These are phyloP conservation scores for Sminthurinus aureus DNA, from an alignment of 2,888 invertebrate genomes.

Conservation along the genomic window DNA sequence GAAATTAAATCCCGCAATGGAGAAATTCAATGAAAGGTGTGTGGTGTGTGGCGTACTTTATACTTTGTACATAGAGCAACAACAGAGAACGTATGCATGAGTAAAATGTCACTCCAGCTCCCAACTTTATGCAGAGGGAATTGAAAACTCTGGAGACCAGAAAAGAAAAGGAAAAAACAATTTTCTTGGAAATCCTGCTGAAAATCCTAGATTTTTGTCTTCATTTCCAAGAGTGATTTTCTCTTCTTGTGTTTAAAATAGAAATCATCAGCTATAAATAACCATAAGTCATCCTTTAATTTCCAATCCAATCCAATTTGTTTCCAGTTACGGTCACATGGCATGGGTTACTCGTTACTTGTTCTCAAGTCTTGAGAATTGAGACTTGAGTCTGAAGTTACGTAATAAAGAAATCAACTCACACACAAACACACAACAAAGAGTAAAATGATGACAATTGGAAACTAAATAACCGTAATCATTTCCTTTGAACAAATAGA, in stretches of 20 bases:
- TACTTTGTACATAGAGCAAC: background rate
- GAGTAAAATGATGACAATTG: background rate
- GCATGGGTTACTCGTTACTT: too few species aligned
- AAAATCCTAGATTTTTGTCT: background rate
- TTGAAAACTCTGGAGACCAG: background rate
- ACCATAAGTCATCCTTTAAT: too few species aligned
- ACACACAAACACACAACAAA: too few species aligned
- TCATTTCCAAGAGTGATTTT: too few species aligned
- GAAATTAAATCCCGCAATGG: constrained; percentile 46
- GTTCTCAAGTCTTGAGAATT: too few species aligned
- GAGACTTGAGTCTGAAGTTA: too few species aligned
- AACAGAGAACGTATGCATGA: too few species aligned
- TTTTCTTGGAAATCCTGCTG: background rate
- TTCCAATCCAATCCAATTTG: too few species aligned
- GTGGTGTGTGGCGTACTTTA: constrained; percentile 37
- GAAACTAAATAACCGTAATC: constrained; percentile 1
- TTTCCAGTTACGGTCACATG: too few species aligned
- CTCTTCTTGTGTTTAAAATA: too few species aligned
- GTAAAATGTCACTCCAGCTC: background rate
- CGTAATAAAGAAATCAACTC: too few species aligned
- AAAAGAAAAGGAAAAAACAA: background rate
- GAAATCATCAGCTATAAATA: too few species aligned
- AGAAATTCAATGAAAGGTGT: constrained; percentile 44
- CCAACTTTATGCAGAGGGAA: background rate
- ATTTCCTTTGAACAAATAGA: background rate